phyloP scores from a whole-genome alignment of 2,113 vertebrate species.

The Nipponia nippon region DNA sequence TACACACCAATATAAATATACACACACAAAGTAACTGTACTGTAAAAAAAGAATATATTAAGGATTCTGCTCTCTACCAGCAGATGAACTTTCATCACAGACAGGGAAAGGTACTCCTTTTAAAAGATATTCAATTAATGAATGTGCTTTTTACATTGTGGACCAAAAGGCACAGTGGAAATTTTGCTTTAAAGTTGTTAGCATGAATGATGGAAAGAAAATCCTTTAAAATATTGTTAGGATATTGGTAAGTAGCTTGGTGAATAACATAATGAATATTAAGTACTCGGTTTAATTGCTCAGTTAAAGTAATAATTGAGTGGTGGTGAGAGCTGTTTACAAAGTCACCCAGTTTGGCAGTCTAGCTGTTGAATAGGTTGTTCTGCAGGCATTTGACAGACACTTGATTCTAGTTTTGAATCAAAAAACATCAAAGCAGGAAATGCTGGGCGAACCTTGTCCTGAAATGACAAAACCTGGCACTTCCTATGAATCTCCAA shows the following conservation, averaged over 20 bases:
- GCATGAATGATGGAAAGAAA: neutral
- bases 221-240: neutral
- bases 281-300: neutral
- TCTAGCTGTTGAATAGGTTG: neutral
- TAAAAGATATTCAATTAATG: neutral
- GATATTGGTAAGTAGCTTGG: neutral
- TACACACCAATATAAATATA: neutral
- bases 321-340: neutral
- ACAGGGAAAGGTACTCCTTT: neutral
- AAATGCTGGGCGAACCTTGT: neutral
- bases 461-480: neutral
- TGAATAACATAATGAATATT: neutral
- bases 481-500: neutral
- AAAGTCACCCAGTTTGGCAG: neutral
- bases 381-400: neutral
- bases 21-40: neutral
- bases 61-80: neutral
- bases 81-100: neutral
- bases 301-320: neutral
- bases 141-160: neutral
- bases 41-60: neutral
- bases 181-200: neutral
- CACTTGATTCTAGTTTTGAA: neutral
- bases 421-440: neutral
- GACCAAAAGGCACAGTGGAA: neutral